phyloP scores from a whole-genome alignment of 2,797 vertebrate genomes.

The Tinamus major region DNA sequence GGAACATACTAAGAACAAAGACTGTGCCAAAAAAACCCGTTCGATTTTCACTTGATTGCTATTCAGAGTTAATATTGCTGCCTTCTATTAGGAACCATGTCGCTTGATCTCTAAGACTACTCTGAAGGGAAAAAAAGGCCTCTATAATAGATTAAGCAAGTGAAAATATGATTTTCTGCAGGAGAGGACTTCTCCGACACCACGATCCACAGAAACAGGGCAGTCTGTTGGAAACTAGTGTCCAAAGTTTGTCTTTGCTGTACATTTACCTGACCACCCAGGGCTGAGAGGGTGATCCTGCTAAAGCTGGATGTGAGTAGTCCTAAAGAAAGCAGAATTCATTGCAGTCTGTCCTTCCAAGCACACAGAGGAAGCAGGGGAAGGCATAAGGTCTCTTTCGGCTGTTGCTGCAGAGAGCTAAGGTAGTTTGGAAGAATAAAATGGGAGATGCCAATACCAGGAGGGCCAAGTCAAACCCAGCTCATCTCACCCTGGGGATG shows the following conservation, averaged over 20 bases:
- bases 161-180: background rate
- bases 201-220: rapidly evolving
- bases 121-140: background rate
- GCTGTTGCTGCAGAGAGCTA: background rate
- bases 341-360: background rate
- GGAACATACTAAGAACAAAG: background rate
- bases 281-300: rapidly evolving
- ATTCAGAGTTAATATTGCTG: background rate
- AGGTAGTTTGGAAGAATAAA: background rate
- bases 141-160: background rate
- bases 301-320: background rate
- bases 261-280: background rate
- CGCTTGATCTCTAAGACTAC: background rate
- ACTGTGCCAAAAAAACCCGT: background rate
- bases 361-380: background rate
- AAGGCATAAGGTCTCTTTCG: background rate
- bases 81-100: rapidly evolving
- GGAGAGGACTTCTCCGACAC: rapidly evolving
- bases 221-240: background rate
- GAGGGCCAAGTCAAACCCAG: background rate
- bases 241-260: background rate
- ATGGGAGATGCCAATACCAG: background rate
- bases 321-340: background rate
- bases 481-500: background rate
- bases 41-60: background rate